Percentiles rank a stretch among this genome's conserved stretches.
phyloP scores from a whole-genome alignment of 2,888 invertebrate genomes.

The Sesia apiformis region DNA sequence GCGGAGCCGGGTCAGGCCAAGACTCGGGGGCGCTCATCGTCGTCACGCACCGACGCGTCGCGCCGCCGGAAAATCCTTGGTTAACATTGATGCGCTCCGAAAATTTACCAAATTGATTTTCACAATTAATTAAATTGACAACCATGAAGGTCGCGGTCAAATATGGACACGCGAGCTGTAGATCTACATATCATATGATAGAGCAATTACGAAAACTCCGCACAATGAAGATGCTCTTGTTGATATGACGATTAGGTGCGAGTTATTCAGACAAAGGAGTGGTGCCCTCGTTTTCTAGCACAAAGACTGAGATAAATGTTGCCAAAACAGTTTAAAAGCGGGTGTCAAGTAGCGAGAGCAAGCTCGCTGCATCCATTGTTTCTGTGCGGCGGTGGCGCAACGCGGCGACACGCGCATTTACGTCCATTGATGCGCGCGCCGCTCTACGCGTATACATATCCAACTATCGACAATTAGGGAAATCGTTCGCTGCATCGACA shows the following conservation, averaged over 20 bases:
- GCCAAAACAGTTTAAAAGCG: conserved; percentile 44
- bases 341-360: conserved; percentile 43
- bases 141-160: conserved; percentile 22
- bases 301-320: conserved; percentile 42
- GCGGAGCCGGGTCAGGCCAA: conserved; percentile 15
- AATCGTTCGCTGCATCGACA: conserved; percentile 43
- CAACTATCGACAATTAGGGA: conserved; percentile 37
- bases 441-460: conserved; percentile 10
- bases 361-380: conserved; percentile 38
- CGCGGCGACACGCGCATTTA: conserved; percentile 66
- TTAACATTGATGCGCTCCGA: conserved; percentile 34
- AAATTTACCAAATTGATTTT: conserved; percentile 36
- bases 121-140: conserved; percentile 32
- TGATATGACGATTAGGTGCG: conserved; percentile 25
- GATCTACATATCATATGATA: not conserved
- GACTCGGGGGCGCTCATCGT: conserved; percentile 7
- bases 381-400: conserved; percentile 43
- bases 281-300: conserved; percentile 41
- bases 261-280: conserved; percentile 15
- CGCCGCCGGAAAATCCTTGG: conserved; percentile 40
- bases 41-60: conserved; percentile 19
- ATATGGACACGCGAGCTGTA: not conserved
- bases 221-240: conserved; percentile 12
- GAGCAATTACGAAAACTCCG: conserved; percentile 8
- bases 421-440: conserved; percentile 54